Evolutionary conservation across 2,888 invertebrate genomes (phyloP), one percentile per base, ranked within the genome.

Genomic region (Drosophila paracracens): DNA sequence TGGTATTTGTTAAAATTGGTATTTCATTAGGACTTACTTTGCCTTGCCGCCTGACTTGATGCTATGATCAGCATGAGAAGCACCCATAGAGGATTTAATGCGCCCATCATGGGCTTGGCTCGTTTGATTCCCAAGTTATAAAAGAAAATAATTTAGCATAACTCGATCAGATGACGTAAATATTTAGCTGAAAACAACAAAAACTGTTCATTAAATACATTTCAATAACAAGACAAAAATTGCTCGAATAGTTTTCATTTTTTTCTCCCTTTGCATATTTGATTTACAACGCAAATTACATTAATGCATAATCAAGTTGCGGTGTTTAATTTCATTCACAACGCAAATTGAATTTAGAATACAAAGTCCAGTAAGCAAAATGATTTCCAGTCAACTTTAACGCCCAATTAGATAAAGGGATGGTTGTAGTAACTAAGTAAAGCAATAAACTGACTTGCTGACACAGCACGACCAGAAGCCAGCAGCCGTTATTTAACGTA

Each of bases 21-120:
- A 33, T 52, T 29, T 43, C 18, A n/a, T 3, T 35, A 10, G 1
- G 27, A 85, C 88, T 83, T 71, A 91, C 91, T 91, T 76, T 92
- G 75, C 53, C 86, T 75, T 7, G 77, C 86, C 16, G 89, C 91
- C 59, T 77, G 71, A 40, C 60, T 57, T 29, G 74, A 67, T 11
- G 76, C 77, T 65, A 81, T 40, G 25, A 84, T 36, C 40, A 88
- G 65, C 35, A 61, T 51, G 21, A 91, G 60, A 5, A 88, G 71
- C 61, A 89, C 65, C 71, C 72, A 54, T 7, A 74, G 4, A 27
- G 46, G 25, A 33, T 66, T 76, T 10, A 62, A 7, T 27, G 33
- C 50, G 66, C 85, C 88, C 89, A 89, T 89, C 8, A 1, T 78
- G 89, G 85, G 77, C 80, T 38, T 60, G 59, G 48, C 51, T 50